These are phyloP conservation scores for Phania funesta DNA, from an alignment of 2,888 invertebrate genomes.

Conservation along the genomic window DNA sequence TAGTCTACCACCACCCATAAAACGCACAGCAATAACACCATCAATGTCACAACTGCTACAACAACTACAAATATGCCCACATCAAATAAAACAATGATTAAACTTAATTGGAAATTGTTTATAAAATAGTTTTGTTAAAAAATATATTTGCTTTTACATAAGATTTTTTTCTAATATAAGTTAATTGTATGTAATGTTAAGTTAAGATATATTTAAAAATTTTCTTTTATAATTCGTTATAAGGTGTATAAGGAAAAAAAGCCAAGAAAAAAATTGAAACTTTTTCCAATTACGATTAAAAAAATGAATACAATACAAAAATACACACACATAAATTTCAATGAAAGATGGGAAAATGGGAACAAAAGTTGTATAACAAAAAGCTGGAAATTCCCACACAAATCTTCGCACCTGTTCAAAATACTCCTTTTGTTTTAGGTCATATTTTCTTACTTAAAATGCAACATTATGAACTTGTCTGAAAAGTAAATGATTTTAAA, in stretches of 20 bases:
- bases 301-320: conserved; percentile 15
- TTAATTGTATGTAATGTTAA: conserved; percentile 51
- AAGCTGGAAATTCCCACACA: neutral
- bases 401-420: no score
- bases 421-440: no score
- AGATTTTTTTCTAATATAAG: conserved; percentile 45
- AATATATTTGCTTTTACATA: conserved; percentile 11
- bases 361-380: neutral
- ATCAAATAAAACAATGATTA: conserved; percentile 53
- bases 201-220: conserved; percentile 46
- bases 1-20: conserved; percentile 80
- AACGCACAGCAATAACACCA: conserved; percentile 25
- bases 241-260: conserved; percentile 23
- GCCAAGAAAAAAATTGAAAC: conserved; percentile 27
- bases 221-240: conserved; percentile 43
- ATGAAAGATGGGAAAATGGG: neutral
- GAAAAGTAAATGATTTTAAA: no score
- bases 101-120: conserved; percentile 67
- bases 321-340: neutral
- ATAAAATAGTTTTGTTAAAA: conserved; percentile 59
- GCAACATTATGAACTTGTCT: no score
- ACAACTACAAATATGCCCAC: conserved; percentile 16
- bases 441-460: no score
- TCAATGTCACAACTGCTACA: conserved; percentile 27
- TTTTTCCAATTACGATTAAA: conserved; percentile 44